Conservation (phyloP, 2,113 vertebrate species). For the Ciconia maguari region DNA sequence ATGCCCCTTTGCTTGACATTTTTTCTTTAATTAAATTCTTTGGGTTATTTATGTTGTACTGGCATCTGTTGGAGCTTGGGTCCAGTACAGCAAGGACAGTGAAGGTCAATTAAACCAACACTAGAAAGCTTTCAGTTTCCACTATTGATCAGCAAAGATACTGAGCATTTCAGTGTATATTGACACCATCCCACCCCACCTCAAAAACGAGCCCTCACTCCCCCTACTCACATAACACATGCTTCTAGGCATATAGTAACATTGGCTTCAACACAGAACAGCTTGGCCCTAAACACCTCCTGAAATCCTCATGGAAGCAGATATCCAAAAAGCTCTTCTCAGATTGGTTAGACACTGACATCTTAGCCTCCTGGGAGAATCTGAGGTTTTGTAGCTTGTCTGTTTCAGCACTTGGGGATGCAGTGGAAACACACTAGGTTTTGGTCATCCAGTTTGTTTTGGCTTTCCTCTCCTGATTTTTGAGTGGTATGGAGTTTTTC, state of each 20-base stretch:
- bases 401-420: neutral
- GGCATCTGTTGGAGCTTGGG: constrained; percentile 35
- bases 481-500: neutral
- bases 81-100: neutral
- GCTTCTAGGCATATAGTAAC: neutral
- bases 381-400: neutral
- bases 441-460: neutral
- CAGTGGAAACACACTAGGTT: neutral
- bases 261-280: neutral
- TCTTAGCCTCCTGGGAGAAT: neutral
- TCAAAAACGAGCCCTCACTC: neutral
- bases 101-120: constrained; percentile 7
- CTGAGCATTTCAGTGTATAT: neutral
- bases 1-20: neutral
- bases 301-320: neutral
- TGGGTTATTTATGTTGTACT: constrained; percentile 34
- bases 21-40: constrained; percentile 6
- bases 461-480: neutral
- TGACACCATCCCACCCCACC: neutral
- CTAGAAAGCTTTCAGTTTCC: neutral
- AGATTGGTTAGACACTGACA: neutral
- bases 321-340: neutral
- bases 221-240: neutral
- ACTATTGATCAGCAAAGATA: neutral
- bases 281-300: neutral